phyloP scores from a whole-genome alignment of 2,888 invertebrate genomes.

The Neoascia interrupta region DNA sequence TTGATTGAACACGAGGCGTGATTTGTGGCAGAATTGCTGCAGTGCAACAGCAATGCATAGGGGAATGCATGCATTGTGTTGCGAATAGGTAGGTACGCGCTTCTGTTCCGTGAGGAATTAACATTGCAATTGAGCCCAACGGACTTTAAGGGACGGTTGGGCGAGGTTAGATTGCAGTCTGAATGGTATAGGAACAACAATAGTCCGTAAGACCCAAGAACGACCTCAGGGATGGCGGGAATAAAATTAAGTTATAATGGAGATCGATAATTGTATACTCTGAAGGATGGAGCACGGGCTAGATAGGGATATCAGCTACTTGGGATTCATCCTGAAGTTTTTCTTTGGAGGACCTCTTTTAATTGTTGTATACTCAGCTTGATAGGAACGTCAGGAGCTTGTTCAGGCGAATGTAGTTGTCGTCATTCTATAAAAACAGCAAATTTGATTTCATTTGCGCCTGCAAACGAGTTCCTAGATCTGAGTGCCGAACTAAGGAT shows the following conservation, averaged over 20 bases:
- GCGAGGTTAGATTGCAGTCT: too few relatives aligned
- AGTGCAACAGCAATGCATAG: slow-evolving; percentile 1
- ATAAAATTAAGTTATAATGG: slow-evolving; percentile 44
- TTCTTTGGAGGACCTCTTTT: too few relatives aligned
- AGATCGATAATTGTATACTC: slow-evolving; percentile 25
- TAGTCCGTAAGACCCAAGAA: too few relatives aligned
- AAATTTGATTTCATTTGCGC: too few relatives aligned
- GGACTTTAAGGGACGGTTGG: not conserved
- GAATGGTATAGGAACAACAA: slow-evolving; percentile 47
- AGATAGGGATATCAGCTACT: not conserved
- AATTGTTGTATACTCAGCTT: too few relatives aligned
- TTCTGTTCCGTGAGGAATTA: slow-evolving; percentile 33
- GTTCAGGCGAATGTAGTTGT: too few relatives aligned
- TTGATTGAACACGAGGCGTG: slow-evolving; percentile 44
- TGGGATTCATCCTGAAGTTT: not conserved
- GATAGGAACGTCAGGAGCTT: too few relatives aligned
- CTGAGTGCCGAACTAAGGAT: too few relatives aligned
- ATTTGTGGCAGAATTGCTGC: slow-evolving; percentile 27
- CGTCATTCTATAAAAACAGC: too few relatives aligned
- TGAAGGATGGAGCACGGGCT: not conserved
- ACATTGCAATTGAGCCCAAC: slow-evolving; percentile 30
- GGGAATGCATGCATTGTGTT: slow-evolving; percentile 8
- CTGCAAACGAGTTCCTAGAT: too few relatives aligned
- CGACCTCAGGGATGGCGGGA: slow-evolving; percentile 13
- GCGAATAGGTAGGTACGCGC: not conserved